Percentiles rank a stretch among this genome's conserved stretches.
Evolutionary conservation across 2,113 vertebrate genomes (phyloP).

Genomic region (Solea senegalensis): DNA sequence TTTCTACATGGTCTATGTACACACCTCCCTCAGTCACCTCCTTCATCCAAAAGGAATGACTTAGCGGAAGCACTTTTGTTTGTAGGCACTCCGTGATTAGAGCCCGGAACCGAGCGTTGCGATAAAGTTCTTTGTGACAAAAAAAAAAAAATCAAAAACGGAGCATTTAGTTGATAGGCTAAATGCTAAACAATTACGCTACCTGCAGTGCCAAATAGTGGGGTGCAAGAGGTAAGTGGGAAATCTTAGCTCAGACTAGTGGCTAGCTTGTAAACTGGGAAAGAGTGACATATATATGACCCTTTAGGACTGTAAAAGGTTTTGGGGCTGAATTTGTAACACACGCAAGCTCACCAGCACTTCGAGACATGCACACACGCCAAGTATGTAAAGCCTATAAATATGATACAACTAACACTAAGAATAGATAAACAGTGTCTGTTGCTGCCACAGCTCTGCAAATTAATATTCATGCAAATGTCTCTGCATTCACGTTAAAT

Average conservation of each 20-base stretch:
- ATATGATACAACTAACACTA: conserved; percentile 15
- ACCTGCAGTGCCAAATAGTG: conserved; percentile 71
- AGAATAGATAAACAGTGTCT: conserved; percentile 9
- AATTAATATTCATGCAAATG: not conserved
- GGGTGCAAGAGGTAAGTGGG: conserved; percentile 65
- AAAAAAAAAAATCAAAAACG: conserved; percentile 66
- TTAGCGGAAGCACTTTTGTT: conserved; percentile 57
- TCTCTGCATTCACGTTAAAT: conserved; percentile 14
- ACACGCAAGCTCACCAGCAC: conserved; percentile 19
- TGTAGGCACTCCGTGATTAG: conserved; percentile 48
- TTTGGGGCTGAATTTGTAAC: conserved; percentile 32
- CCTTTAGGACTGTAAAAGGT: conserved; percentile 55
- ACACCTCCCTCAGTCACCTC: not conserved
- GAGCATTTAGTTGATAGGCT: conserved; percentile 53
- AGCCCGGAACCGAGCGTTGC: conserved; percentile 46
- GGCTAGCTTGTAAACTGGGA: conserved; percentile 60
- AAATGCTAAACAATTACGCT: conserved; percentile 57
- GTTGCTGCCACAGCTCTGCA: conserved; percentile 10
- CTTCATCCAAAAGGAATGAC: conserved; percentile 49
- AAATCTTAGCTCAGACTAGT: conserved; percentile 51
- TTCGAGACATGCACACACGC: not conserved
- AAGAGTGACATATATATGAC: conserved; percentile 50
- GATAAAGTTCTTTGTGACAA: conserved; percentile 56
- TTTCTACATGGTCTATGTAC: conserved; percentile 19
- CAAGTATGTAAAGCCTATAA: conserved; percentile 9